Base-by-base conservation (phyloP, 2,797 vertebrate genomes). In the Parauchenoglanis punctatus region DNA sequence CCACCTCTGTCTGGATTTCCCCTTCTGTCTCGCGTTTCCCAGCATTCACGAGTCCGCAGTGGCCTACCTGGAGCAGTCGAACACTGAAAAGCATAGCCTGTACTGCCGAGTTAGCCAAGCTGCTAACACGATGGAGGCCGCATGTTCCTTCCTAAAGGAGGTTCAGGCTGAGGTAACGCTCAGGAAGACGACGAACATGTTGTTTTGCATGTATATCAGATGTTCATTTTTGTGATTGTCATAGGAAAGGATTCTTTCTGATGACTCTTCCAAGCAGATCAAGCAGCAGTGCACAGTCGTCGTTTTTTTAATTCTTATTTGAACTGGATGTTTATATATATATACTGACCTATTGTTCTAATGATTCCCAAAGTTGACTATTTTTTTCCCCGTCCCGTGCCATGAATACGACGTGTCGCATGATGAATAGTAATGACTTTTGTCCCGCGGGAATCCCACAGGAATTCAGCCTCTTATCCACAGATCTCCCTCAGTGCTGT, bases 1-100 rank as follows among this genome's bases (percentile, higher is more conserved):
- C 89, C 93, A 97, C 83, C 91, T 99, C 23, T 97, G 96, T 89
- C 90, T 99, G 96, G 97, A 99, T 85, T 86, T 95, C 85, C 94
- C 97, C 54, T 92, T 99, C 89, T 96, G 96, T 81, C 92, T 95
- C 92, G 95, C 96, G 59, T 97, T 97, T 88, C 97, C 97, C 88
- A 95, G 93, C 88, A 89, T 97, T 88, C 97, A 98, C 0, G 97
- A 99, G 88, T 94, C 97, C 1, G 89, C 95, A 31, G 95, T 96
- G 91, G 97, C 97, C 73, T 99, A 98, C 90, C 92, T 99, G 94
- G 99, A 99, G 90, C 98, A 99, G 93, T 95, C 96, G 91, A 97
- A 96, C 94, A 94, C 96, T 18, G 97, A 99, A 90, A 95, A 95
- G 93, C 96, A 98, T 91, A 93, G 84, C 83, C 91, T 97, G 90